Evolutionary conservation across 2,888 invertebrate species (phyloP).

Genomic region (Euphydryas editha): DNA sequence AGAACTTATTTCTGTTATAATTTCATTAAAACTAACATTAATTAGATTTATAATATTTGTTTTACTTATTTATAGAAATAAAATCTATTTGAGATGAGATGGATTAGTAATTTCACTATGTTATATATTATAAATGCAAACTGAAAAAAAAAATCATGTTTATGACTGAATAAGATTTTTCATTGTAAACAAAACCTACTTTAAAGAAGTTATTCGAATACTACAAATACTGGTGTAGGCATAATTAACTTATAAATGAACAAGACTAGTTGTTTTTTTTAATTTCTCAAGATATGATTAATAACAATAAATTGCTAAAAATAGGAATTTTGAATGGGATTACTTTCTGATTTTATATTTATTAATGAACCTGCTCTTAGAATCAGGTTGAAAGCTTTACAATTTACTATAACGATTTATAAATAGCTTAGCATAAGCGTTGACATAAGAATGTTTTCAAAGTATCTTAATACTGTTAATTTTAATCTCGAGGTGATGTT

Average conservation of each 20-base stretch:
- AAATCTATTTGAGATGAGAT: conserved; percentile 1
- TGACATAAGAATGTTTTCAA: conserved; percentile 13
- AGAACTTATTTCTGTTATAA: not conserved
- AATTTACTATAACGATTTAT: conserved; percentile 16
- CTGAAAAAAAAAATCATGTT: not conserved
- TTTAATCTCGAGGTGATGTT: conserved; percentile 66
- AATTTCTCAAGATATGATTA: no score
- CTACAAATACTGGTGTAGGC: no score
- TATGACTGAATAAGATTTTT: not conserved
- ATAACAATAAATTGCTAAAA: no score
- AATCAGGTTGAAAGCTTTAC: no score
- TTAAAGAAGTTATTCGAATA: no score
- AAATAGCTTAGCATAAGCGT: conserved; percentile 25
- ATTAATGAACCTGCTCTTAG: no score
- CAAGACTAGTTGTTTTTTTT: no score
- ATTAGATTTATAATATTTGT: conserved; percentile 4
- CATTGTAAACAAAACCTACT: no score
- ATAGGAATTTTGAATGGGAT: no score
- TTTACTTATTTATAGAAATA: not conserved
- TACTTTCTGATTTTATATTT: no score
- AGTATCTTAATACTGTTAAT: conserved; percentile 11
- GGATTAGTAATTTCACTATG: not conserved
- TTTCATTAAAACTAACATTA: not conserved
- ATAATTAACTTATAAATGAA: no score
- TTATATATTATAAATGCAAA: conserved; percentile 5